These are phyloP conservation scores for Monoplex corrugatus DNA, from an alignment of 2,888 invertebrate species.

Conservation along the genomic window DNA sequence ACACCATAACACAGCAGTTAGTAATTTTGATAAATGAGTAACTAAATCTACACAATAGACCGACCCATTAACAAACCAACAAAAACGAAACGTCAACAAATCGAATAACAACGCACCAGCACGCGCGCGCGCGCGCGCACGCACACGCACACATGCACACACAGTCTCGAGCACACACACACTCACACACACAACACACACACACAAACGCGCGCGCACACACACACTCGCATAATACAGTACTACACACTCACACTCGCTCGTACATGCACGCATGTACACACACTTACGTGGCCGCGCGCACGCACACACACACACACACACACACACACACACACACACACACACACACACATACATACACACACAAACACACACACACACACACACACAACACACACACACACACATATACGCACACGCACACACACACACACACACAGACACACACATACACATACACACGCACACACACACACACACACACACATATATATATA, in stretches of 20 bases:
- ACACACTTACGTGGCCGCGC: too few relatives aligned
- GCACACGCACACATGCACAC: not conserved
- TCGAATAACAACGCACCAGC: not conserved
- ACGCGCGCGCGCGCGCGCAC: not conserved
- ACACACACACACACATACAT: too few relatives aligned
- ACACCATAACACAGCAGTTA: too few relatives aligned
- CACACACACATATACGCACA: not conserved
- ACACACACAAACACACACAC: too few relatives aligned
- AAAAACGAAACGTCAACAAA: too few relatives aligned
- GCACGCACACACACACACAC: constrained; percentile 3
- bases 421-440: not conserved
- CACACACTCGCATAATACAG: not conserved
- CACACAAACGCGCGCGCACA: not conserved
- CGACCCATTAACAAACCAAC: too few relatives aligned
- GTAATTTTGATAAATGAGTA: too few relatives aligned
- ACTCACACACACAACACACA: not conserved
- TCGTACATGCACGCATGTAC: not conserved
- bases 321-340: too few relatives aligned
- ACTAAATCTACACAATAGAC: too few relatives aligned
- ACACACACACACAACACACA: not conserved
- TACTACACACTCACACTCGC: not conserved
- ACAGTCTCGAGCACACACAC: not conserved
- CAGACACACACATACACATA: not conserved
- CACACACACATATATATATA: not conserved
- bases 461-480: not conserved